A percentile compares a stretch with the other conserved stretches of the same genome.
Conservation (phyloP, 2,888 invertebrate species). For the Lochmaea crataegi region DNA sequence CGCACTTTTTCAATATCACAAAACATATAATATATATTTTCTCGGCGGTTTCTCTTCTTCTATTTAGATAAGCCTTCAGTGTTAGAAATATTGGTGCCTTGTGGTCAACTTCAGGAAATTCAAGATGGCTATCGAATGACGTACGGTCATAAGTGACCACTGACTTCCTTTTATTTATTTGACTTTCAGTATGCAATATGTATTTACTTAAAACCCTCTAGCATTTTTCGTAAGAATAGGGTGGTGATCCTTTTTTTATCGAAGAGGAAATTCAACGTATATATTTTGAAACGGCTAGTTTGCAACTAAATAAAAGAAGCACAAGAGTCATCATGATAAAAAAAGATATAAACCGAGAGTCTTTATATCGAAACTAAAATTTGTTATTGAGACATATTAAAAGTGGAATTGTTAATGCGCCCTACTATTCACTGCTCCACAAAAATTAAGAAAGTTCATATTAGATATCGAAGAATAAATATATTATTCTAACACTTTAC, state of each 20-base stretch:
- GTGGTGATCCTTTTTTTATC: constrained; percentile 41
- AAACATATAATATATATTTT: constrained; percentile 60
- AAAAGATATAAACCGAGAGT: neutral
- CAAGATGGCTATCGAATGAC: constrained; percentile 64
- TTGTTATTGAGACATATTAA: too few species aligned
- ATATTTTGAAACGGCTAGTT: neutral
- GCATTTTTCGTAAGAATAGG: constrained; percentile 43
- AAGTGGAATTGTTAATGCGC: too few species aligned
- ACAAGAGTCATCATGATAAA: constrained; percentile 3
- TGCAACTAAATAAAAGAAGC: constrained; percentile 6
- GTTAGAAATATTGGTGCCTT: constrained; percentile 62
- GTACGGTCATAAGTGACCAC: constrained; percentile 61
- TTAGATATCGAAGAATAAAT: too few species aligned
- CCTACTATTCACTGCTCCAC: too few species aligned
- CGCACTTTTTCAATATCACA: constrained; percentile 52
- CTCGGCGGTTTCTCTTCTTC: constrained; percentile 48
- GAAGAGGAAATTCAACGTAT: constrained; percentile 28
- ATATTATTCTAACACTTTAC: too few species aligned
- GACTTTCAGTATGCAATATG: constrained; percentile 52
- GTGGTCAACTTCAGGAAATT: constrained; percentile 65
- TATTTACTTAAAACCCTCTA: constrained; percentile 53
- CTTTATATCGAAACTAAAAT: neutral
- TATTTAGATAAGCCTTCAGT: constrained; percentile 61
- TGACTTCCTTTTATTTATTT: constrained; percentile 60
- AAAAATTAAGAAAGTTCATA: too few species aligned